These are phyloP conservation scores for Lutjanus campechanus DNA, from an alignment of 2,797 vertebrate species.

Conservation along the genomic window DNA sequence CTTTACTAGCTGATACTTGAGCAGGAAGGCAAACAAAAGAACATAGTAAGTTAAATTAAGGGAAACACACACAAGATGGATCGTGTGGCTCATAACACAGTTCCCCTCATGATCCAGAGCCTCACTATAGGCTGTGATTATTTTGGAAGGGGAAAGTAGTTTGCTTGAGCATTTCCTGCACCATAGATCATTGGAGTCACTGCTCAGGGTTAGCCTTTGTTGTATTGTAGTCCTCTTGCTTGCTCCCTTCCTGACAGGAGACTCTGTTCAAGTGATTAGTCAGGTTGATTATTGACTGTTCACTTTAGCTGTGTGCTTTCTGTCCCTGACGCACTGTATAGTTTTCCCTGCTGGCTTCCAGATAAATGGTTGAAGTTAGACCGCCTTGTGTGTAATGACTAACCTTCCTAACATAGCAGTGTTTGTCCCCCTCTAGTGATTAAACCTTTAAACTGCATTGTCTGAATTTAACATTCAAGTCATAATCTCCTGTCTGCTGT, in stretches of 20 bases:
- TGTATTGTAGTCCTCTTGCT: neutral
- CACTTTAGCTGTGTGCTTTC: constrained; percentile 23
- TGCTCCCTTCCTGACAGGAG: neutral
- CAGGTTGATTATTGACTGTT: constrained; percentile 45
- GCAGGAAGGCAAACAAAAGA: constrained; percentile 38
- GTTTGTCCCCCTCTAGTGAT: constrained; percentile 68
- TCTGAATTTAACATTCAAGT: constrained; percentile 32
- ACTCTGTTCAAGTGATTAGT: constrained; percentile 2
- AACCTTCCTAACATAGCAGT: constrained; percentile 61
- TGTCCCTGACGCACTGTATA: constrained; percentile 7
- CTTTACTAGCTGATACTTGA: constrained; percentile 29
- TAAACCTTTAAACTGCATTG: constrained; percentile 34
- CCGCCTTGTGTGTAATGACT: constrained; percentile 36
- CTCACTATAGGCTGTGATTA: constrained; percentile 23
- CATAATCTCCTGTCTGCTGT: constrained; percentile 43
- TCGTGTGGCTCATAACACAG: neutral
- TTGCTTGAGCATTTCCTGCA: constrained; percentile 41
- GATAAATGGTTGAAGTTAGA: constrained; percentile 20
- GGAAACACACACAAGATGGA: constrained; percentile 31
- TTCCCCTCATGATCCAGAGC: constrained; percentile 6
- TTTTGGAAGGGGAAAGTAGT: constrained; percentile 36
- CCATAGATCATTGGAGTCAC: constrained; percentile 15
- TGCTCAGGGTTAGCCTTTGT: constrained; percentile 7
- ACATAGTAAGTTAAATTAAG: constrained; percentile 27
- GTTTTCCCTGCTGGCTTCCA: constrained; percentile 17